Percentiles rank a stretch among this genome's conserved stretches.
phyloP scores from a whole-genome alignment of 2,888 invertebrate genomes.

The Diaperis boleti region DNA sequence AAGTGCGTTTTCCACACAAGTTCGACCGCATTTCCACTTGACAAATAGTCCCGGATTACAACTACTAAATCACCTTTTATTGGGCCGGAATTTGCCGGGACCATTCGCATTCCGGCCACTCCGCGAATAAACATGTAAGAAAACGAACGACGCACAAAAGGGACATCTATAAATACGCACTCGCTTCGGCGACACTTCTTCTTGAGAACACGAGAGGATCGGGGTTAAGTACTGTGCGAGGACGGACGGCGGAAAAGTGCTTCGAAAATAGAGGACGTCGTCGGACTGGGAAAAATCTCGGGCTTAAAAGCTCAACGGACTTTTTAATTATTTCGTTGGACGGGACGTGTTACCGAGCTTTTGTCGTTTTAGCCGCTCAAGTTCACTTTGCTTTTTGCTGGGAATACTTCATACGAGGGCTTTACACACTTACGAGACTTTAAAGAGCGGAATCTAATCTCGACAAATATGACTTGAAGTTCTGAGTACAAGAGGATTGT shows the following conservation, averaged over 20 bases:
- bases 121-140: conserved; percentile 27
- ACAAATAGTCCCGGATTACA: conserved; percentile 30
- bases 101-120: conserved; percentile 15
- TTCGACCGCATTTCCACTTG: conserved; percentile 13
- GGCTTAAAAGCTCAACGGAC: not conserved
- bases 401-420: too few species aligned
- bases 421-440: too few species aligned
- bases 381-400: too few species aligned
- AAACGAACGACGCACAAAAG: conserved; percentile 7
- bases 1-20: conserved; percentile 5
- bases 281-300: not conserved
- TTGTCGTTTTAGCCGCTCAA: not conserved
- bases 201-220: not conserved
- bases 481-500: too few species aligned
- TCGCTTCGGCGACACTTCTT: not conserved
- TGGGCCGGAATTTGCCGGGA: conserved; percentile 7
- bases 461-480: too few species aligned
- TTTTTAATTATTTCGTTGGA: conserved; percentile 16
- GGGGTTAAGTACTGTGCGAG: not conserved
- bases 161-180: conserved; percentile 19
- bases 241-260: not conserved
- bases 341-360: not conserved
- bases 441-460: too few species aligned
- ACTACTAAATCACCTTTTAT: conserved; percentile 32
- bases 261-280: not conserved